Percentiles rank a stretch among this genome's conserved stretches.
phyloP scores from a whole-genome alignment of 2,797 vertebrate species.

The Crenuchus spilurus region DNA sequence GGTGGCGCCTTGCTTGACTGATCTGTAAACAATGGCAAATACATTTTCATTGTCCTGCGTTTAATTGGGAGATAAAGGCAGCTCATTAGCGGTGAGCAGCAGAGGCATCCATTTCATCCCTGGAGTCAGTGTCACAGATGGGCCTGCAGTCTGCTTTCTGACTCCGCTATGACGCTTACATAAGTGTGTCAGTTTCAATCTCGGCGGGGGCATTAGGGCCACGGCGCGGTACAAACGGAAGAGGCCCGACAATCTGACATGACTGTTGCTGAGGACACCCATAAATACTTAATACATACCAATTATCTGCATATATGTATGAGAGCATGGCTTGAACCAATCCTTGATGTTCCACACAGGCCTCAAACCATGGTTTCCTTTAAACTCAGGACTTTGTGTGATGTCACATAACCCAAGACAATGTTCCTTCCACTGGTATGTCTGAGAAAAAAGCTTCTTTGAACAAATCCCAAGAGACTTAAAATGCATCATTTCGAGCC shows the following conservation, averaged over 20 bases:
- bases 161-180: constrained; percentile 43
- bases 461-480: constrained; percentile 73
- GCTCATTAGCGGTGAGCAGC: constrained; percentile 45
- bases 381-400: constrained; percentile 66
- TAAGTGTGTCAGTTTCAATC: constrained; percentile 58
- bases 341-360: constrained; percentile 59
- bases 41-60: constrained; percentile 50
- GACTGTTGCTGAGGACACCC: constrained; percentile 58
- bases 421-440: constrained; percentile 76
- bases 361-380: constrained; percentile 61
- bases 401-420: constrained; percentile 68
- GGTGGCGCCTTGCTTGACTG: constrained; percentile 45
- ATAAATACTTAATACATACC: constrained; percentile 77
- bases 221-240: constrained; percentile 28
- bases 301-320: constrained; percentile 69
- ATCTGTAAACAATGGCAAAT: constrained; percentile 54
- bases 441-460: constrained; percentile 72
- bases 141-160: constrained; percentile 53
- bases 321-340: constrained; percentile 65
- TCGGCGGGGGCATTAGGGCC: constrained; percentile 32
- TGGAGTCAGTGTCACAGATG: constrained; percentile 55
- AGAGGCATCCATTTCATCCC: constrained; percentile 49
- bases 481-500: constrained; percentile 75
- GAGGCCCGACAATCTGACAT: constrained; percentile 57
- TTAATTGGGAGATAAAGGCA: constrained; percentile 58